A percentile compares a stretch with the other conserved stretches of the same genome.
Evolutionary conservation across 2,113 vertebrate genomes (phyloP).

Genomic region (Campylorhamphus procurvoides): DNA sequence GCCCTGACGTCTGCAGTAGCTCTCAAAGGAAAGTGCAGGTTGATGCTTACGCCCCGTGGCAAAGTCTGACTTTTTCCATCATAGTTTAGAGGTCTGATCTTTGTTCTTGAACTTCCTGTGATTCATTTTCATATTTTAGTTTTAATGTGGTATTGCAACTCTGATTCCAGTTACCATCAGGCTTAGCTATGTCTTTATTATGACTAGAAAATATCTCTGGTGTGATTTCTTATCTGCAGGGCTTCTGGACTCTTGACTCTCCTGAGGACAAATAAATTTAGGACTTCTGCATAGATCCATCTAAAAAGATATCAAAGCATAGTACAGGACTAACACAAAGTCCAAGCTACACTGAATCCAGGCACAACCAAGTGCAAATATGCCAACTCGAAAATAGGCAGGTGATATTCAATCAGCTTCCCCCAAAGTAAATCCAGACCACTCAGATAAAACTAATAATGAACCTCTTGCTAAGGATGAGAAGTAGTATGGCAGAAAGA

Average conservation of each 20-base stretch:
- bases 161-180: not conserved
- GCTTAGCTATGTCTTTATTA: not conserved
- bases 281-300: not conserved
- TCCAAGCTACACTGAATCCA: not conserved
- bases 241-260: not conserved
- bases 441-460: not conserved
- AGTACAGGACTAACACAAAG: not conserved
- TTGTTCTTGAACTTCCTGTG: not conserved
- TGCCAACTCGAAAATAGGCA: not conserved
- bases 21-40: constrained; percentile 19
- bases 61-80: constrained; percentile 18
- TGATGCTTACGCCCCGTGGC: not conserved
- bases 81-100: not conserved
- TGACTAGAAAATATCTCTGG: not conserved
- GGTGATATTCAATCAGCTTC: not conserved
- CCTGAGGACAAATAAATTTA: not conserved
- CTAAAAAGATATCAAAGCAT: not conserved
- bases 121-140: not conserved
- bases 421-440: not conserved
- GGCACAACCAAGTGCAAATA: not conserved
- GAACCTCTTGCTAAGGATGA: not conserved
- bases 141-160: not conserved
- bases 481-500: not conserved
- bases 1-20: not conserved
- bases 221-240: not conserved